Evolutionary conservation across 2,113 vertebrate genomes (phyloP), one percentile per base, ranked within the genome.

Genomic region (Guaruba guarouba): DNA sequence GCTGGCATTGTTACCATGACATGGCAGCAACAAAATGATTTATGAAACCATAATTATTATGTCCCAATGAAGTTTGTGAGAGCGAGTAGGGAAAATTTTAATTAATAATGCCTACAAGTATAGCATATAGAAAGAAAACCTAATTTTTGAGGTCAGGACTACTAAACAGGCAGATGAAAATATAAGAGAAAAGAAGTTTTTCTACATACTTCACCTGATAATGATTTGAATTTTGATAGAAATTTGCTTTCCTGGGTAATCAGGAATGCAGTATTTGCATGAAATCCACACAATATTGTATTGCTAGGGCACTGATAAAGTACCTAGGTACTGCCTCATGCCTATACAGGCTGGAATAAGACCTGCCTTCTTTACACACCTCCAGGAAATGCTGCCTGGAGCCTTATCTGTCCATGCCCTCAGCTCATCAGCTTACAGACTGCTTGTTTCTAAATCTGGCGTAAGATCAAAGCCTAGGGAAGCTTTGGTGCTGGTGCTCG

Each of bases 71-170:
- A 33, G 59, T 46, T 49, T 43, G 12, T 31, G 55, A 76, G 43
- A 82, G 8, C 4, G 8, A 46, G 6, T 13, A 68, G 49, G 48
- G 68, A 63, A 73, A 29, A 57, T 52, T 87, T 75, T 54, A 57
- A 31, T 82, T 82, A 70, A 77, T 80, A 70, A 91, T 16, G 20
- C 11, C 49, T 39, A n/a, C 2, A 54, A 69, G 20, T 44, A 54
- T 28, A 76, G 31, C 23, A 17, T 77, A 57, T 66, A 31, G 54
- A 91, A 90, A 85, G 39, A 59, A 87, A 93, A 87, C 48, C n/a
- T 49, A 41, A 9, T 86, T 95, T 88, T 79, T 61, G 75, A 85
- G 71, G 35, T 73, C 57, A 73, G 35, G 31, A 59, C 37, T 88
- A 70, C 84, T 71, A 46, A 83, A 51, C 39, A 68, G 35, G 29